A percentile compares a stretch with the other conserved stretches of the same genome.
Evolutionary conservation across 2,888 invertebrate genomes (phyloP).

Genomic region (Cosmia pyralina): DNA sequence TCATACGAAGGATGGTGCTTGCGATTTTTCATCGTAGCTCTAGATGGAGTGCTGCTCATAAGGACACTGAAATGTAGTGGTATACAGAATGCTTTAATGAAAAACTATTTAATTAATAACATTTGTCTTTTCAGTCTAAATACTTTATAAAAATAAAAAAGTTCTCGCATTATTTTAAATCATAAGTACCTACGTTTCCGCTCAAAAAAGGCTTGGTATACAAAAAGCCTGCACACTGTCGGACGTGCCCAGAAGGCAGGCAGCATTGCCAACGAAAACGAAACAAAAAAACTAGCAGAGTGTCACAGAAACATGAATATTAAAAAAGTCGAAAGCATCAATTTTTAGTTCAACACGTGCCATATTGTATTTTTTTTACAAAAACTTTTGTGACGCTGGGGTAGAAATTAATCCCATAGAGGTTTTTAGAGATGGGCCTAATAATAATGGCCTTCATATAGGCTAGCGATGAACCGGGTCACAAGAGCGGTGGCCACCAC

Average conservation of each 20-base stretch:
- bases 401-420: neutral
- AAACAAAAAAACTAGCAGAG: slow-evolving; percentile 32
- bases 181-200: slow-evolving; percentile 20
- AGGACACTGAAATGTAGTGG: too few species aligned
- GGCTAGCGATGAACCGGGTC: too few species aligned
- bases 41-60: too few species aligned
- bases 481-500: neutral
- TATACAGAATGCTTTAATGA: too few species aligned
- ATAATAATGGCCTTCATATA: neutral
- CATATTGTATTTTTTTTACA: neutral
- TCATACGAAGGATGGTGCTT: too few species aligned
- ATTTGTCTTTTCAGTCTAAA: neutral
- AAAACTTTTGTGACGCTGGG: neutral
- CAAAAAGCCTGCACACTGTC: slow-evolving; percentile 28
- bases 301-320: slow-evolving; percentile 52
- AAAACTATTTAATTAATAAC: neutral
- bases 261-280: slow-evolving; percentile 41
- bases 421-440: neutral
- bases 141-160: neutral
- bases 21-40: too few species aligned
- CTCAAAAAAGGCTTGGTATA: slow-evolving; percentile 35
- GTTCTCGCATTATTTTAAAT: slow-evolving; percentile 12
- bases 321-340: slow-evolving; percentile 31
- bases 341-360: slow-evolving; percentile 47
- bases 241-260: slow-evolving; percentile 49